Percentiles rank a stretch among this genome's conserved stretches.
Conservation (phyloP, 2,797 vertebrate species). For the Chaetodon trifasciatus region DNA sequence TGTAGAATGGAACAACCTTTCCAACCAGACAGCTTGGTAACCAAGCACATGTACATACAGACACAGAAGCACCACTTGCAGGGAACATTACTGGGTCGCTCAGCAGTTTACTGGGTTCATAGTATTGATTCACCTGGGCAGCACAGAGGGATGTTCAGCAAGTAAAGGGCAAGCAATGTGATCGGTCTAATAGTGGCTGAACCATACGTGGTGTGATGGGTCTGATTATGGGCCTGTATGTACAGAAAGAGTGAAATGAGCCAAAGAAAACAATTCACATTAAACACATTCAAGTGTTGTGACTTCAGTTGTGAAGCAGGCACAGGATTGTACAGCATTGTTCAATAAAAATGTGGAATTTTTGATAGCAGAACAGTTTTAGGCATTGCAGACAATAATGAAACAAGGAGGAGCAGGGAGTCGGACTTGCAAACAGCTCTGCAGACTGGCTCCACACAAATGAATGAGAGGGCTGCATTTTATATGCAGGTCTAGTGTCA, state of each 20-base stretch:
- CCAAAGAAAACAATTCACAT: not conserved
- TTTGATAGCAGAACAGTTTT: not conserved
- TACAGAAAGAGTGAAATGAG: not conserved
- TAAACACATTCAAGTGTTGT: not conserved
- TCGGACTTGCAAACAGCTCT: not conserved
- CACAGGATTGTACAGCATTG: not conserved
- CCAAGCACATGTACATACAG: not conserved
- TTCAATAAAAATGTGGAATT: not conserved
- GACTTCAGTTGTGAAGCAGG: not conserved
- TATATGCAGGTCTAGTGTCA: not conserved
- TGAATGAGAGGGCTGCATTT: not conserved
- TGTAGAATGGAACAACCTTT: not conserved
- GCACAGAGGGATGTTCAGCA: constrained; percentile 1
- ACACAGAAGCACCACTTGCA: constrained; percentile 29
- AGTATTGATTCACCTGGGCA: constrained; percentile 15
- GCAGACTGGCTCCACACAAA: not conserved
- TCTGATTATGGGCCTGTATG: not conserved
- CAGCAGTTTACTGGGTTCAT: constrained; percentile 10
- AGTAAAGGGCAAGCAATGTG: not conserved
- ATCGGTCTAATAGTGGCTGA: not conserved
- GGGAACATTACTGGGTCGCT: not conserved
- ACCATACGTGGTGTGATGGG: not conserved
- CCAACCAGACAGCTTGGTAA: not conserved
- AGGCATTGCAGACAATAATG: not conserved
- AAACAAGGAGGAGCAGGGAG: not conserved